Percentiles rank a stretch among this genome's conserved stretches.
These are phyloP conservation scores for Lithosia quadra DNA, from an alignment of 2,888 invertebrate species.

Conservation along the genomic window DNA sequence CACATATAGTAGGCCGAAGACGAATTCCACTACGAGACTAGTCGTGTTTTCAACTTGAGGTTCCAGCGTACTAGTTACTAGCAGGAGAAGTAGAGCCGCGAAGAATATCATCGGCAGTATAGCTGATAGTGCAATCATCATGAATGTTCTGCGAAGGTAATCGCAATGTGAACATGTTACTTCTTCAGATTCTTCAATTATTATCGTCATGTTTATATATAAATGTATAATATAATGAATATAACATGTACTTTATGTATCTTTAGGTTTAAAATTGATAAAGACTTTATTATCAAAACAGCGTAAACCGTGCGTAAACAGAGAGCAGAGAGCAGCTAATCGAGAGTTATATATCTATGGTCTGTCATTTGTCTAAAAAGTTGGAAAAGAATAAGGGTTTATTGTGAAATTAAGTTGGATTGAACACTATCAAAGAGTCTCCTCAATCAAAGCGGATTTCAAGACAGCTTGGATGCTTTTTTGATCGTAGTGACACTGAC, in stretches of 20 bases:
- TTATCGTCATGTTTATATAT: conserved; percentile 53
- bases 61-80: conserved; percentile 52
- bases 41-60: conserved; percentile 49
- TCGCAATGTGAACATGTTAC: conserved; percentile 64
- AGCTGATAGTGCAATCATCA: conserved; percentile 68
- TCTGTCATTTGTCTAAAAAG: conserved; percentile 4
- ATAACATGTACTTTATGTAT: not conserved
- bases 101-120: conserved; percentile 71
- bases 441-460: not conserved
- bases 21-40: conserved; percentile 62
- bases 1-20: conserved; percentile 65
- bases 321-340: not conserved
- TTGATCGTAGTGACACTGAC: not conserved
- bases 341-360: conserved; percentile 6
- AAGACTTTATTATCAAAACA: not conserved
- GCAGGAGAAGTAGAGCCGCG: conserved; percentile 59
- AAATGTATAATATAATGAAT: not conserved
- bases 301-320: not conserved
- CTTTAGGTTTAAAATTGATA: not conserved
- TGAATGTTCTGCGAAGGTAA: conserved; percentile 61
- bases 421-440: not conserved
- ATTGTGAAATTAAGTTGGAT: not conserved
- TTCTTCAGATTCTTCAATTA: conserved; percentile 65
- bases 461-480: not conserved
- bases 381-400: not conserved